Conservation (phyloP, 92 coral and sea anemone genomes). For the Paragorgia papillata region DNA sequence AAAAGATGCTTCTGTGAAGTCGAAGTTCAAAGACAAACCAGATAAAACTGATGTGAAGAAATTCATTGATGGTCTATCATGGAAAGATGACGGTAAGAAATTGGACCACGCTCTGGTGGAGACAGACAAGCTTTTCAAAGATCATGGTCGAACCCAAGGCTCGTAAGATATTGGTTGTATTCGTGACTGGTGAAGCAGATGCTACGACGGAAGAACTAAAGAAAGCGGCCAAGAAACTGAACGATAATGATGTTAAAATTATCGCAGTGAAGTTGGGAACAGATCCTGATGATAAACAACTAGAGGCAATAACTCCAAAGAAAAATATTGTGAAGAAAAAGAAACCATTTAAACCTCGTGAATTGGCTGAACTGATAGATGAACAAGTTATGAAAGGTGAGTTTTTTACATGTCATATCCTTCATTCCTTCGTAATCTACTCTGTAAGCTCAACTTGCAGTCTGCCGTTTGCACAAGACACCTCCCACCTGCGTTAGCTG, state of each 20-base stretch:
- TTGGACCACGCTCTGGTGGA: constrained; percentile 65
- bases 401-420: neutral
- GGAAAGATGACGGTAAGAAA: constrained; percentile 63
- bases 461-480: no score
- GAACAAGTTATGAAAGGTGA: constrained; percentile 71
- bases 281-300: constrained; percentile 48
- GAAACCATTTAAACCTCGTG: constrained; percentile 58
- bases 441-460: no score
- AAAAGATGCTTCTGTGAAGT: constrained; percentile 34
- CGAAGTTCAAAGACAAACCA: constrained; percentile 63
- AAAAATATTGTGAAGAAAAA: constrained; percentile 65
- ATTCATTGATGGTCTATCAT: constrained; percentile 50
- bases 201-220: constrained; percentile 59
- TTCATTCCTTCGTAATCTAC: no score
- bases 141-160: constrained; percentile 76
- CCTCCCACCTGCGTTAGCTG: no score
- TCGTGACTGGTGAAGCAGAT: constrained; percentile 80
- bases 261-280: constrained; percentile 82
- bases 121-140: constrained; percentile 67
- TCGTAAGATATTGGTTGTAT: constrained; percentile 71
- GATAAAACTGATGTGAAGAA: constrained; percentile 56
- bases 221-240: constrained; percentile 59
- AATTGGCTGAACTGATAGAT: constrained; percentile 61
- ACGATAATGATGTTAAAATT: constrained; percentile 52
- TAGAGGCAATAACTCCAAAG: constrained; percentile 52